phyloP scores from a whole-genome alignment of 64 coral and sea anemone species.

The Astreopora myriophthalma region DNA sequence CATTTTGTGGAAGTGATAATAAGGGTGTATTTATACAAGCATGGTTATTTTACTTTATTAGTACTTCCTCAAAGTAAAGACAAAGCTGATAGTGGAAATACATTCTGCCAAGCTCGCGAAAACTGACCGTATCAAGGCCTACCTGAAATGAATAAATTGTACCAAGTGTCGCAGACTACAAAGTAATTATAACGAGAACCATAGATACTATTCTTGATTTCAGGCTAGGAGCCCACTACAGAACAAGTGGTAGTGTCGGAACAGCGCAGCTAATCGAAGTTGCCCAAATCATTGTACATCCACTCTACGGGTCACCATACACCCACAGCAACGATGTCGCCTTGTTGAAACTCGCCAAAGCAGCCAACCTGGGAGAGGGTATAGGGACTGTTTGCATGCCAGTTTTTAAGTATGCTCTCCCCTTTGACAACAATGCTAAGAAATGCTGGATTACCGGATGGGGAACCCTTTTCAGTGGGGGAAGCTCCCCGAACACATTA shows the following conservation, averaged over 20 bases:
- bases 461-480: constrained; percentile 15
- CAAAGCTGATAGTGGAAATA: too few relatives aligned
- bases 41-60: too few relatives aligned
- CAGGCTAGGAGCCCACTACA: constrained; percentile 41
- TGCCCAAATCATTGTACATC: constrained; percentile 30
- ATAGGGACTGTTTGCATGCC: constrained; percentile 47
- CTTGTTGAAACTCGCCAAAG: constrained; percentile 24
- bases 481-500: background rate
- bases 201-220: too few relatives aligned
- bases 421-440: constrained; percentile 20
- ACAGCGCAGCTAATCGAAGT: constrained; percentile 44
- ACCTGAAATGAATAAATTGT: too few relatives aligned
- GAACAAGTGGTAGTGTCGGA: constrained; percentile 18
- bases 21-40: too few relatives aligned
- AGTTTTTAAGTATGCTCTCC: background rate
- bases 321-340: constrained; percentile 48
- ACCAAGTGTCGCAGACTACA: too few relatives aligned
- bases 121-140: too few relatives aligned
- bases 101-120: too few relatives aligned
- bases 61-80: too few relatives aligned
- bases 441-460: constrained; percentile 61
- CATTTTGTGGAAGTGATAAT: too few relatives aligned
- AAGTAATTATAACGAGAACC: too few relatives aligned
- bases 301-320: constrained; percentile 4
- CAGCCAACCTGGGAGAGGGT: constrained; percentile 8